Base-by-base conservation (phyloP, 2,797 vertebrate genomes). In the Hoplostethus mediterraneus region DNA sequence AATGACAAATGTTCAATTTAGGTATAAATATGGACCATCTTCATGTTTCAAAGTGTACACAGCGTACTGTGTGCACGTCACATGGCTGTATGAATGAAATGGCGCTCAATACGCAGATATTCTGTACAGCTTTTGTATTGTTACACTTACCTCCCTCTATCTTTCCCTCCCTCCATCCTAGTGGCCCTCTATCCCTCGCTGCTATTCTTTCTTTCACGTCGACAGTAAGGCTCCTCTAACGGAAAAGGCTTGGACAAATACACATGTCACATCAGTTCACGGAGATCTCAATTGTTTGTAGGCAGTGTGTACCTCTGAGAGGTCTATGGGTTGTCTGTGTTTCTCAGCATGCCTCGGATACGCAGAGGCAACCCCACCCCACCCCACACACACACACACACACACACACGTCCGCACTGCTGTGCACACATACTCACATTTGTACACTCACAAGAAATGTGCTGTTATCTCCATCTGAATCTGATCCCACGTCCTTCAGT, bases 231-330 rank as follows among this genome's bases (percentile, higher is more conserved):
- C 72, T 87, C 67, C 83, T 72, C 73, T 70, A 92, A 91, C 73
- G 57, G 85, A 87, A 83, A 83, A 84, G 62, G 40, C 86, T 71
- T 71, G 54, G 68, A 83, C 84, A 81, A 89, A 83, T 80, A 85
- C 83, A 88, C 92, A 90, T 88, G 92, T 94, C 92, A 93, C 82
- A 86, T 90, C 87, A 71, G 82, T 80, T 93, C 90, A 93, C 21
- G 3, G 54, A 83, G 88, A 93, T 91, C 87, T 69, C 90, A 87
- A 90, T 93, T 93, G 90, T 94, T 92, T 91, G 85, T 86, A 84
- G 67, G 59, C 85, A 91, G 40, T 54, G 76, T 85, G 77, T 78
- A 79, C 75, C 80, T 84, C 78, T 21, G 36, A 72, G 73, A 79
- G 75, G 77, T 85, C 79, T 51, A 1, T 4, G 80, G 81, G 75